Evolutionary conservation across 2,113 vertebrate genomes (phyloP).

Genomic region (Daboia siamensis): DNA sequence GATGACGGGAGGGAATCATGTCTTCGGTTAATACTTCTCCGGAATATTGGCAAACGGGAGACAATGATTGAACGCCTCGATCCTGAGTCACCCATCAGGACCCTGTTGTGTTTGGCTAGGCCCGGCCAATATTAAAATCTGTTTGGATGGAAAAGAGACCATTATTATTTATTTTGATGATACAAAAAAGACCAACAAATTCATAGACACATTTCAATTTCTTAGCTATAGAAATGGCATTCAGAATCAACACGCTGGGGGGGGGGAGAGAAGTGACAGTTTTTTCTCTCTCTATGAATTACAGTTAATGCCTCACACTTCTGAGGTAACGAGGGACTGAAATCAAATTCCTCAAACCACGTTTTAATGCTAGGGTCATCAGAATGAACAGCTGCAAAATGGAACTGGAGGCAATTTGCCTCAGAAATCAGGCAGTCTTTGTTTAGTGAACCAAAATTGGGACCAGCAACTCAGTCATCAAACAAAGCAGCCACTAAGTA

Average conservation of each 20-base stretch:
- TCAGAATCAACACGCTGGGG: neutral
- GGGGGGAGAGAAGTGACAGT: too few relatives aligned
- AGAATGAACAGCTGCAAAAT: neutral
- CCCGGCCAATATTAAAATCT: slow-evolving; percentile 58
- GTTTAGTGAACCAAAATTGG: neutral
- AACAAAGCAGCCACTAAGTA: neutral
- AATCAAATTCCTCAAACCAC: neutral
- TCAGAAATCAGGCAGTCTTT: neutral
- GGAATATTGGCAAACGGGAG: slow-evolving; percentile 95
- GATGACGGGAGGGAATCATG: slow-evolving; percentile 95
- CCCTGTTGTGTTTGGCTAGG: slow-evolving; percentile 36
- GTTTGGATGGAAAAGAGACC: neutral
- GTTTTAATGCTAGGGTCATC: neutral
- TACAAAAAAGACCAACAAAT: neutral
- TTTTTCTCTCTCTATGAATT: too few relatives aligned
- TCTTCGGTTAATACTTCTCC: slow-evolving; percentile 84
- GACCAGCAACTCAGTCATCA: neutral
- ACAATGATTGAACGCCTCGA: slow-evolving; percentile 89
- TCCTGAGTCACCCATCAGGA: slow-evolving; percentile 91
- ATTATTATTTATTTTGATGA: neutral
- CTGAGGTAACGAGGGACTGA: neutral
- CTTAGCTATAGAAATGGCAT: neutral
- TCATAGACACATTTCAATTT: neutral
- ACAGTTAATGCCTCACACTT: neutral
- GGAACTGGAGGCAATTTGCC: neutral